Percentiles rank a stretch among this genome's conserved stretches.
These are phyloP conservation scores for Chloroceryle inda DNA, from an alignment of 2,797 vertebrate species.

Conservation along the genomic window DNA sequence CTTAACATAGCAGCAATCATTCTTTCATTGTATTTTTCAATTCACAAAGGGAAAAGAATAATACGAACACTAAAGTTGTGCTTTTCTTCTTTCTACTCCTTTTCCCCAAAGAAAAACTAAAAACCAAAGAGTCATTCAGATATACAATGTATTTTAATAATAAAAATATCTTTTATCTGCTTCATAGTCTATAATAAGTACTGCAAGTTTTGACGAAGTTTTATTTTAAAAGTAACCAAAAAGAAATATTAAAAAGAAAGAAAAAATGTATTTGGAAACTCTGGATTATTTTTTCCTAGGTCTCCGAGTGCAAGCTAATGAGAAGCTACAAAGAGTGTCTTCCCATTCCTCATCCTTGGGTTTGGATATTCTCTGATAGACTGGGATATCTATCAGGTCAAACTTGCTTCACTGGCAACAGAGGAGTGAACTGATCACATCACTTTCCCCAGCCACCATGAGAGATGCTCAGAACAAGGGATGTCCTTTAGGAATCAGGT, in stretches of 20 bases:
- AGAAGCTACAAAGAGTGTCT: background rate
- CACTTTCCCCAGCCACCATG: background rate
- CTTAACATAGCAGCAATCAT: background rate
- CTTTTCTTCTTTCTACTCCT: background rate
- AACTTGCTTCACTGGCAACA: background rate
- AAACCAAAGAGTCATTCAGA: background rate
- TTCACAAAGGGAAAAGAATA: background rate
- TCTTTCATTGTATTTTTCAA: background rate
- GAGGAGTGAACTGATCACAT: background rate
- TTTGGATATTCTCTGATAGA: background rate
- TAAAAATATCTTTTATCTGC: background rate
- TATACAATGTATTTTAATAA: background rate
- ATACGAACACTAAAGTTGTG: background rate
- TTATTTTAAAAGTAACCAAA: background rate
- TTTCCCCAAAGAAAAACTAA: background rate
- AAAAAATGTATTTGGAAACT: background rate
- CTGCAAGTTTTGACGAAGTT: background rate
- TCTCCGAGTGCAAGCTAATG: background rate
- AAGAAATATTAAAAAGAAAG: background rate
- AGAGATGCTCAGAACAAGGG: background rate
- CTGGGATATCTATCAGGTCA: background rate
- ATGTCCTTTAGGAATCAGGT: background rate
- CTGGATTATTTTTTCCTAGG: background rate
- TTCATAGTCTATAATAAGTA: background rate
- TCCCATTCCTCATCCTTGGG: background rate